Base-by-base conservation (phyloP, 92 coral and sea anemone species). In the Desmophyllum pertusum region DNA sequence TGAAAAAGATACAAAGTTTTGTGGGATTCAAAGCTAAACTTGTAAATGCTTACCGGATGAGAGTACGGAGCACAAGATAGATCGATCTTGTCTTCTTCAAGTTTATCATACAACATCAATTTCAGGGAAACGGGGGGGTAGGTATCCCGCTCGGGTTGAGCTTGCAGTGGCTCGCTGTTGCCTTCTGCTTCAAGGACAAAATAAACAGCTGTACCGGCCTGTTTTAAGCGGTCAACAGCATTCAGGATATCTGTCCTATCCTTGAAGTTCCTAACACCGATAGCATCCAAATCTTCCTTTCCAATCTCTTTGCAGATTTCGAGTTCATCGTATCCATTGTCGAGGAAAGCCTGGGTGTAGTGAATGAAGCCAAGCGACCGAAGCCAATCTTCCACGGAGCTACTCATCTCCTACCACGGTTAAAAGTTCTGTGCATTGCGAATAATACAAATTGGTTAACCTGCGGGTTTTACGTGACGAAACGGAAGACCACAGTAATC, bases 301-400 rank as follows among this genome's bases (percentile, higher is more conserved):
- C 99, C 99, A 11, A 97, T 97, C 76, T 97, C 98, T 79, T 97
- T 97, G 86, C 99, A 97, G 74, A 97, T 97, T 71, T 97, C 98
- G 70, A 97, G 77, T 70, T 97, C 99, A 78, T 97, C 99, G 75
- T 97, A 97, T 78, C 99, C 99, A 89, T 97, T 97, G 65, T 97
- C 99, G 18, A 97, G 88, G 42, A 97, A 97, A 25, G 97, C 98
- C 68, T 97, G 96, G n/a, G 98, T 91, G 78, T 97, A 97, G 80
- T 82, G 87, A 19, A 94, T 91, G n/a, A 97, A 90, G 29, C 98
- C 98, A 40, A 97, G 80, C 17, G 99, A 97, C 31, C 99, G 96
- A 53, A 97, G 96, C 99, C 99, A 97, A 66, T 97, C 99, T 67
- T 97, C 99, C 10, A 97, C 99, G 33, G 94, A 88, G 63, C 89